Evolutionary conservation across 1,140 invertebrate species (phyloP).

Genomic region (Cyrtorhinus lividipennis): DNA sequence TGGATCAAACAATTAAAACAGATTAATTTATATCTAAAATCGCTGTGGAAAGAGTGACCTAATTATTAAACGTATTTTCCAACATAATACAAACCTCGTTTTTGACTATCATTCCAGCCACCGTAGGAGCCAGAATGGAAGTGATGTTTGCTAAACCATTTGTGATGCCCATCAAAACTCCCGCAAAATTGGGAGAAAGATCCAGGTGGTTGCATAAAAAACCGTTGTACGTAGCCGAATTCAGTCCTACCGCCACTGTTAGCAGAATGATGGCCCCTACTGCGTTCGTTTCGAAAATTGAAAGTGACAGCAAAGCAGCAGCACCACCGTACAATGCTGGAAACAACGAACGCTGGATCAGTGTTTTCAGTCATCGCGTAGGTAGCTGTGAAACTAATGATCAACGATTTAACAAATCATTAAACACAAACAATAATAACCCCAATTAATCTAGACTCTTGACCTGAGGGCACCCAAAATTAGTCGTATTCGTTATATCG

Average conservation of each 20-base stretch:
- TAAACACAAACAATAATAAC: too few species aligned
- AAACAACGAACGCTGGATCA: slow-evolving; percentile 4
- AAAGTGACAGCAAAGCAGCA: slow-evolving; percentile 37
- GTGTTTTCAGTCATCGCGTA: too few species aligned
- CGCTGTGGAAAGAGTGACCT: too few species aligned
- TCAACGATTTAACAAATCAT: too few species aligned
- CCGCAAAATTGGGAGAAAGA: slow-evolving; percentile 53
- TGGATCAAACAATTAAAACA: too few species aligned
- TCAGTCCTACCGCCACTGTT: slow-evolving; percentile 35
- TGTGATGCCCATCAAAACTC: slow-evolving; percentile 59
- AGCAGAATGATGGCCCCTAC: slow-evolving; percentile 31
- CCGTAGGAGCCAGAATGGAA: slow-evolving; percentile 50
- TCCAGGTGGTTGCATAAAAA: slow-evolving; percentile 53
- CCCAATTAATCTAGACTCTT: too few species aligned
- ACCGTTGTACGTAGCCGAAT: slow-evolving; percentile 43
- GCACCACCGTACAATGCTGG: slow-evolving; percentile 31
- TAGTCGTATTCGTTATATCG: too few species aligned
- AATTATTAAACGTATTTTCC: too few species aligned
- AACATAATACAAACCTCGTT: slow-evolving; percentile 29
- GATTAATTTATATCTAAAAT: too few species aligned
- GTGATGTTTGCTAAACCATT: slow-evolving; percentile 58
- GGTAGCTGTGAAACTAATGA: too few species aligned
- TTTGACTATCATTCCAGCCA: slow-evolving; percentile 34
- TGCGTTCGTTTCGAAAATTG: slow-evolving; percentile 49
- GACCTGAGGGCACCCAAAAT: too few species aligned